phyloP scores from a whole-genome alignment of 2,888 invertebrate species.

The Teinopalpus imperialis region DNA sequence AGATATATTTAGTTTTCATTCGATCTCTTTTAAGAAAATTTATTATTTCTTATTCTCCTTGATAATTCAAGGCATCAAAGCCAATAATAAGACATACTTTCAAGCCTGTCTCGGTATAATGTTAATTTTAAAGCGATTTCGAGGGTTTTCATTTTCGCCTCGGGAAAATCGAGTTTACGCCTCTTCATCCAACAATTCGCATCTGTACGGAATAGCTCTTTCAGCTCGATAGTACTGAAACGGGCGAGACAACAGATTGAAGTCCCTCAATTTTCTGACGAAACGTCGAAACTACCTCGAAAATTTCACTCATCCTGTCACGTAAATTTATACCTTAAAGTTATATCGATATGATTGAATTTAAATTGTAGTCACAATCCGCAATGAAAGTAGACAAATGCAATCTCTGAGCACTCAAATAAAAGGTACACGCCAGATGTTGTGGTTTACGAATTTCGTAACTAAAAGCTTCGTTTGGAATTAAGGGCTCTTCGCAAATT shows the following conservation, averaged over 20 bases:
- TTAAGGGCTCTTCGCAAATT: slow-evolving; percentile 47
- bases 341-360: slow-evolving; percentile 31
- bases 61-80: slow-evolving; percentile 5
- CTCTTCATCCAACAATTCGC: slow-evolving; percentile 59
- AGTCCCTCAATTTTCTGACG: slow-evolving; percentile 43
- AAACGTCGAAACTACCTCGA: slow-evolving; percentile 52
- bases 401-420: slow-evolving; percentile 66
- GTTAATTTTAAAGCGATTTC: slow-evolving; percentile 33
- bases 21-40: too few species aligned
- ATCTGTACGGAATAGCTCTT: slow-evolving; percentile 70
- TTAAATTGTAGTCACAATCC: slow-evolving; percentile 31
- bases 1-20: too few species aligned
- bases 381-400: slow-evolving; percentile 59
- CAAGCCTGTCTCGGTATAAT: slow-evolving; percentile 29
- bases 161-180: slow-evolving; percentile 65
- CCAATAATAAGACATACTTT: slow-evolving; percentile 3
- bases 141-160: slow-evolving; percentile 59
- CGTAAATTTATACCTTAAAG: slow-evolving; percentile 38
- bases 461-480: slow-evolving; percentile 67
- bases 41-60: neutral
- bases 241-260: slow-evolving; percentile 75
- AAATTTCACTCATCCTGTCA: slow-evolving; percentile 34
- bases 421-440: slow-evolving; percentile 68
- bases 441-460: slow-evolving; percentile 74
- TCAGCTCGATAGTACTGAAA: slow-evolving; percentile 63